A percentile compares a stretch with the other conserved stretches of the same genome.
Evolutionary conservation across 2,888 invertebrate genomes (phyloP).

Genomic region (Macrostomum cliftonense): DNA sequence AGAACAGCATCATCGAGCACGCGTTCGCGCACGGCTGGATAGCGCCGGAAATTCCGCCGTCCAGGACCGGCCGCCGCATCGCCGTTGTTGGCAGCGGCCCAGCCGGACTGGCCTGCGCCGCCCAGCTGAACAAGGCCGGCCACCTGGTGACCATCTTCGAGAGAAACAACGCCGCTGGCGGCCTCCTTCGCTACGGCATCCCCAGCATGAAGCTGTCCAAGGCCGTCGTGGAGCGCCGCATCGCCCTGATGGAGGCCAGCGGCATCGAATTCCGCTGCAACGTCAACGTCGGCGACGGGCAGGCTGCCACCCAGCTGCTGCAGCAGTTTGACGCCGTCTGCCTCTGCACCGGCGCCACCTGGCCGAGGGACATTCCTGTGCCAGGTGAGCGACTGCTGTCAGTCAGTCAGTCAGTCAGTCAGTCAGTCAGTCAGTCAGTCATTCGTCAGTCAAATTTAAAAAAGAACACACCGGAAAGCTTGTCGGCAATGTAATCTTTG

Average conservation of each 20-base stretch:
- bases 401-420: background rate
- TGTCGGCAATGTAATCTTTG: no score
- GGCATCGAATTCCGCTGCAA: slow-evolving; percentile 74
- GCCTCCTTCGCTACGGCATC: slow-evolving; percentile 86
- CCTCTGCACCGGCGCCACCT: slow-evolving; percentile 78
- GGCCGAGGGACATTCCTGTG: slow-evolving; percentile 65
- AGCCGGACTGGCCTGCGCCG: slow-evolving; percentile 79
- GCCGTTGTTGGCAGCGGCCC: slow-evolving; percentile 78
- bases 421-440: background rate
- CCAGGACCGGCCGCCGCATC: slow-evolving; percentile 58
- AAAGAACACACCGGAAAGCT: no score
- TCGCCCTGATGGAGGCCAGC: slow-evolving; percentile 66
- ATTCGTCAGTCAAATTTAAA: background rate
- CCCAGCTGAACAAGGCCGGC: slow-evolving; percentile 66
- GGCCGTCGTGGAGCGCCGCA: slow-evolving; percentile 68
- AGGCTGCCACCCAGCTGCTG: slow-evolving; percentile 49
- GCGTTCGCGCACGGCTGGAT: slow-evolving; percentile 93
- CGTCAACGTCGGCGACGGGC: slow-evolving; percentile 71
- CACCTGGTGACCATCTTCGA: slow-evolving; percentile 70
- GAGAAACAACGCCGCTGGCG: slow-evolving; percentile 81
- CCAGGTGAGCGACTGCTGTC: slow-evolving; percentile 35
- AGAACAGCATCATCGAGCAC: slow-evolving; percentile 92
- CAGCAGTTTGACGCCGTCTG: slow-evolving; percentile 63
- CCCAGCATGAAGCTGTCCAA: slow-evolving; percentile 96
- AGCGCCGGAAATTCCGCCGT: slow-evolving; percentile 54